phyloP scores from a whole-genome alignment of 2,113 vertebrate species.

The Pyxicephalus adspersus region DNA sequence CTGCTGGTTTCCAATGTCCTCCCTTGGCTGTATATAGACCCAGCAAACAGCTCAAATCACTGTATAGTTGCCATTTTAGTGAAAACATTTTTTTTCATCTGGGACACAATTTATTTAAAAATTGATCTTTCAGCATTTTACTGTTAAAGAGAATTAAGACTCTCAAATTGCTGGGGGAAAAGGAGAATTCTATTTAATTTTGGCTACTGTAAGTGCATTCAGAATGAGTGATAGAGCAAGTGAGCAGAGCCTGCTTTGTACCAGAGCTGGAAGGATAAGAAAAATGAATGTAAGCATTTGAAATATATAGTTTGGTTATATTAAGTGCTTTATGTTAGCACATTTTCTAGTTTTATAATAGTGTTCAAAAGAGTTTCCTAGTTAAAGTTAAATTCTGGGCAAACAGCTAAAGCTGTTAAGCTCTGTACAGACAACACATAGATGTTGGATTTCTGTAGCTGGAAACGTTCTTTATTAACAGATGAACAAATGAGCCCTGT shows the following conservation, averaged over 20 bases:
- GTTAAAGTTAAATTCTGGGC: too few species aligned
- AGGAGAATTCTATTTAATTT: constrained; percentile 38
- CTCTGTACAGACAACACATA: too few species aligned
- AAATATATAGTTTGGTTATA: too few species aligned
- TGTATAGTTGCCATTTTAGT: neutral
- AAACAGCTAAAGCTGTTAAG: too few species aligned
- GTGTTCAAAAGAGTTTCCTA: too few species aligned
- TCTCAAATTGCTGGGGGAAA: constrained; percentile 12
- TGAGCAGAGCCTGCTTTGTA: neutral
- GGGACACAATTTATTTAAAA: constrained; percentile 9
- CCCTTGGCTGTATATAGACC: constrained; percentile 2
- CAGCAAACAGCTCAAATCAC: constrained; percentile 4
- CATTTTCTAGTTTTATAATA: too few species aligned
- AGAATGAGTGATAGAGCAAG: constrained; percentile 7
- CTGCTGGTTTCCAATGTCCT: neutral
- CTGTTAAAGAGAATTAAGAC: constrained; percentile 17
- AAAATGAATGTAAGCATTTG: constrained; percentile 21
- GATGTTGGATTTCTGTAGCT: too few species aligned
- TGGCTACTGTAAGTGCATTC: constrained; percentile 15
- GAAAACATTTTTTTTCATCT: constrained; percentile 15
- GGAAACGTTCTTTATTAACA: too few species aligned
- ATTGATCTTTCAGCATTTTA: constrained; percentile 24
- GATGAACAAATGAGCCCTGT: too few species aligned
- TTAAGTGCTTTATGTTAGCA: too few species aligned
- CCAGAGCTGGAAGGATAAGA: constrained; percentile 9